A percentile compares a stretch with the other conserved stretches of the same genome.
Evolutionary conservation across 2,797 vertebrate species (phyloP).

Genomic region (Borostomias antarcticus): DNA sequence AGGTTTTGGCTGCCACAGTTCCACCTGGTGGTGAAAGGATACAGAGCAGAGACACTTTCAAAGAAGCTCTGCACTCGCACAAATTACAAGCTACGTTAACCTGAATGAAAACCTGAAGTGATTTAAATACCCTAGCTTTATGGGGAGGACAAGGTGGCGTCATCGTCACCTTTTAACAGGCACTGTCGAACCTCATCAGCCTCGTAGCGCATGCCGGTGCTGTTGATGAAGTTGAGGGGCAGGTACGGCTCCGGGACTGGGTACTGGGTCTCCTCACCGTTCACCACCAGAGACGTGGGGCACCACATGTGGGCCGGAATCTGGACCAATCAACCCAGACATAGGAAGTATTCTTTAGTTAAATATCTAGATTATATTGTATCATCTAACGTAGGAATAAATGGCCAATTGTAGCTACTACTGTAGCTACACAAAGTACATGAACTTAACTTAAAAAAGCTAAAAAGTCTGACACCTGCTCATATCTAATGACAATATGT

Average conservation of each 20-base stretch:
- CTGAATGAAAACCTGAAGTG: too few relatives aligned
- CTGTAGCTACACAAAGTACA: too few relatives aligned
- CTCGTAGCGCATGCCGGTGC: constrained; percentile 82
- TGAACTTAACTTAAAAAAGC: too few relatives aligned
- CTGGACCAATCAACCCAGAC: constrained; percentile 53
- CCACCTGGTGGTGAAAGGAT: background rate
- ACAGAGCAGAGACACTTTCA: too few relatives aligned
- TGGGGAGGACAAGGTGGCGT: too few relatives aligned
- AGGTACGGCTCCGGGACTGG: constrained; percentile 70
- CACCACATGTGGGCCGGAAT: constrained; percentile 80
- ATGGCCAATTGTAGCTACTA: too few relatives aligned
- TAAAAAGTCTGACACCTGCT: too few relatives aligned
- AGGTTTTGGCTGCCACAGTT: background rate
- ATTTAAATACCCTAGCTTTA: background rate
- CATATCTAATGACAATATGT: too few relatives aligned
- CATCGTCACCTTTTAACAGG: constrained; percentile 75
- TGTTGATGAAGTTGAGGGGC: constrained; percentile 76
- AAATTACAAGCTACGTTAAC: too few relatives aligned
- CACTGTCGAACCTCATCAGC: constrained; percentile 86
- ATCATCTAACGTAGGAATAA: too few relatives aligned
- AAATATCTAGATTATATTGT: background rate
- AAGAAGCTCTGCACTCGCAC: too few relatives aligned
- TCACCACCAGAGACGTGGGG: constrained; percentile 75
- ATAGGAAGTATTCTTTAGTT: background rate
- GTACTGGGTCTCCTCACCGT: constrained; percentile 71